Conservation (phyloP, 2,113 vertebrate species). For the Cynoglossus semilaevis region DNA sequence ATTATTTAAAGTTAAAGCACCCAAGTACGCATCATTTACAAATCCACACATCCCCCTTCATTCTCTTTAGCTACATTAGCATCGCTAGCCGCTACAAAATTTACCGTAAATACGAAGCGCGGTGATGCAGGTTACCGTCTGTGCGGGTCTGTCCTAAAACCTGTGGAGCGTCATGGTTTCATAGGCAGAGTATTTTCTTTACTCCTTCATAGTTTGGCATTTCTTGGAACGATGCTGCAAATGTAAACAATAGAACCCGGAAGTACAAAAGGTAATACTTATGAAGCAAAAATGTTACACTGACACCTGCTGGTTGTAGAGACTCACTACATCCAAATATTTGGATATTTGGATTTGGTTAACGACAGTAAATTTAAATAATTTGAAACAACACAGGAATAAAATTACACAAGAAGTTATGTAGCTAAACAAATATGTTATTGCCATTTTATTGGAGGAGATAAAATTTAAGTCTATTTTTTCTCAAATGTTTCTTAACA, state of each 20-base stretch:
- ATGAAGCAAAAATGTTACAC: neutral
- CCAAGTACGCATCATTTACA: no score
- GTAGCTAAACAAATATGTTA: no score
- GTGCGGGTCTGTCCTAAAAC: neutral
- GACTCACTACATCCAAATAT: neutral
- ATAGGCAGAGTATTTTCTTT: neutral
- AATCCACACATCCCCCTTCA: neutral
- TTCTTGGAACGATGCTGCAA: neutral
- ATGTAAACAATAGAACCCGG: constrained; percentile 74
- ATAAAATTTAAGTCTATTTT: no score
- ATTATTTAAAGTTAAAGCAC: no score
- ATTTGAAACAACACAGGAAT: no score
- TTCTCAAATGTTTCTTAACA: no score
- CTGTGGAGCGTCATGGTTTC: neutral
- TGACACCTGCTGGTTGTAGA: constrained; percentile 5
- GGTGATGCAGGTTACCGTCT: constrained; percentile 13
- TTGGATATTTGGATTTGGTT: no score
- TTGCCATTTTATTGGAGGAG: no score
- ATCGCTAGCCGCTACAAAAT: neutral
- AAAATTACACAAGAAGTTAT: no score
- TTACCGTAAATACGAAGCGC: no score
- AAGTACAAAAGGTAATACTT: constrained; percentile 25
- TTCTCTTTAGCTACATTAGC: neutral
- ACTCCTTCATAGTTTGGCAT: neutral
- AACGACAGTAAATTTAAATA: no score